These are phyloP conservation scores for Prunella strophiata DNA, from an alignment of 2,797 vertebrate genomes.

Conservation along the genomic window DNA sequence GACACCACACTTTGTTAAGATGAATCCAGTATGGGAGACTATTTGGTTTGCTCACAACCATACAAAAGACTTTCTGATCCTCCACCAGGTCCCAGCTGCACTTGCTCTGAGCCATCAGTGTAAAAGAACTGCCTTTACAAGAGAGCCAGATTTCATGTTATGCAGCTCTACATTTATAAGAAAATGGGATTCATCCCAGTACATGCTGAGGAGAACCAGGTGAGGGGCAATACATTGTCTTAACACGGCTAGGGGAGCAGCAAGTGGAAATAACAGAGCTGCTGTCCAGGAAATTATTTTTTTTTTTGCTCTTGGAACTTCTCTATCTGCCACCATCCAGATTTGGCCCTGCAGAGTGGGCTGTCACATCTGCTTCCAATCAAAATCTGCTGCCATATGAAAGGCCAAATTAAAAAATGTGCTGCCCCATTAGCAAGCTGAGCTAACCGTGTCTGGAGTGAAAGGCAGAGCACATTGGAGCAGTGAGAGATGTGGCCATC, in stretches of 20 bases:
- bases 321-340: background rate
- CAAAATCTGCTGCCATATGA: background rate
- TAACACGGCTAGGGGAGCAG: background rate
- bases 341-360: background rate
- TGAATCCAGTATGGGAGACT: background rate
- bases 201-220: background rate
- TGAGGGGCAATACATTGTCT: background rate
- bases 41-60: background rate
- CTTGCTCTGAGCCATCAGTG: background rate
- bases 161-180: background rate
- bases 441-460: background rate
- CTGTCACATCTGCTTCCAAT: background rate
- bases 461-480: background rate
- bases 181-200: background rate
- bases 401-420: conserved; percentile 11
- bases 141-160: background rate
- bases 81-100: background rate
- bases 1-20: background rate
- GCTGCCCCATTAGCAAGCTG: background rate
- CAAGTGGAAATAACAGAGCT: background rate
- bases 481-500: background rate
- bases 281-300: background rate
- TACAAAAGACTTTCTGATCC: background rate
- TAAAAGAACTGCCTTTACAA: background rate
- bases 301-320: background rate